phyloP scores from a whole-genome alignment of 2,797 vertebrate species.

The Dendrocincla fuliginosa region DNA sequence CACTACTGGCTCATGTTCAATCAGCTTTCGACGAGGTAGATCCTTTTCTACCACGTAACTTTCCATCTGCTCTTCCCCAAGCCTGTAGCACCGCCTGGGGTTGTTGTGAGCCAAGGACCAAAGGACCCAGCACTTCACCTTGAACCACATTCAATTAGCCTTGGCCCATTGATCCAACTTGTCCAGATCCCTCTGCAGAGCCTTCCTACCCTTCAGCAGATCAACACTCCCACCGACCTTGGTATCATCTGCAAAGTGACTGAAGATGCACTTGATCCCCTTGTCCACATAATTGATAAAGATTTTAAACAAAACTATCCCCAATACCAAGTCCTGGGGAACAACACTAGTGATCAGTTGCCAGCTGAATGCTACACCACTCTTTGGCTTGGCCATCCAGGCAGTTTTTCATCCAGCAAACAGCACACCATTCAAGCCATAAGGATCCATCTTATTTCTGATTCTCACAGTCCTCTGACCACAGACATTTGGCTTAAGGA shows the following conservation, averaged over 20 bases:
- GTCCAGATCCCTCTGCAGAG: neutral
- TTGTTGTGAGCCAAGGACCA: neutral
- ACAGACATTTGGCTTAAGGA: neutral
- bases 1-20: fast-evolving
- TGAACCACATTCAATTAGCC: neutral
- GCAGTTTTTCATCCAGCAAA: neutral
- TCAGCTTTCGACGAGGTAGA: neutral
- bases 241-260: neutral
- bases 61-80: neutral
- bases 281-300: neutral
- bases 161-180: neutral
- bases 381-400: neutral
- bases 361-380: neutral
- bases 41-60: neutral
- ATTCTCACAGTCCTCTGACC: neutral
- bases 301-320: neutral
- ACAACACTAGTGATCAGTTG: fast-evolving
- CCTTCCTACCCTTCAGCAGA: neutral
- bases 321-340: neutral
- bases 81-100: neutral
- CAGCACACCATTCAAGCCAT: neutral
- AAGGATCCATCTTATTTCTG: neutral
- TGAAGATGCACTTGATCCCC: neutral
- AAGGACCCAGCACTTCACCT: neutral
- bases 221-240: fast-evolving